Evolutionary conservation across 2,888 invertebrate genomes (phyloP), one percentile per base, ranked within the genome.

Genomic region (Apamea epomidion): DNA sequence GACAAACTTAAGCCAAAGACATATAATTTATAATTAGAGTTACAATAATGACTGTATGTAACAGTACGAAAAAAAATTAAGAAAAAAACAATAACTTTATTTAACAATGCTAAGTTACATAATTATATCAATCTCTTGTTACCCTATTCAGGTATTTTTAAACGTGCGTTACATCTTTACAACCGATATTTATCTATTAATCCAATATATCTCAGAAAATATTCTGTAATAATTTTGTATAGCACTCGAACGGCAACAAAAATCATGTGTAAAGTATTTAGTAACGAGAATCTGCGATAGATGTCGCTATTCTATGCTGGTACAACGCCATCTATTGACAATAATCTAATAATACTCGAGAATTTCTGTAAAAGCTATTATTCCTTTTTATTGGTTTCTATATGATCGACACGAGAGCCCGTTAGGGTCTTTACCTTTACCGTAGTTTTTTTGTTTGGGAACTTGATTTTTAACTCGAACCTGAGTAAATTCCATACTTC

Each of bases 311-410:
- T 74, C 21, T 37, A 73, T 48, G 14, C 4, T 12, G 2, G 16
- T 21, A 74, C 3, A 81, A 67, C 85, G 64, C 73, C 64, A 82
- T 80, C 81, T 80, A 21, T 74, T 65, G 45, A 21, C 29, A 45
- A 71, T 54, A 29, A 29, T 45, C 29, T 5, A 60, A 83, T 18
- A 60, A 83, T 18, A 60, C 14, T 21, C 2, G 18, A 37, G 1
- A 48, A 48, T 48, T 54, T 10, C 2, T 51, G 42, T 51, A 3
- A 70, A 75, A 68, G 6, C 29, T 3, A 1, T 74, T 42, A 4
- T 32, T 16, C 0, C 0, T 54, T 65, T 48, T 64, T 51, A 10
- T 60, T 79, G 51, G 25, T 37, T 73, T 18, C 2, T 21, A 3
- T 42, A 54, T 2, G 2, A 73, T 73, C 2, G n/a, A 45, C 25